Conservation (phyloP, 2,888 invertebrate genomes). For the Meghimatium bilineatum region DNA sequence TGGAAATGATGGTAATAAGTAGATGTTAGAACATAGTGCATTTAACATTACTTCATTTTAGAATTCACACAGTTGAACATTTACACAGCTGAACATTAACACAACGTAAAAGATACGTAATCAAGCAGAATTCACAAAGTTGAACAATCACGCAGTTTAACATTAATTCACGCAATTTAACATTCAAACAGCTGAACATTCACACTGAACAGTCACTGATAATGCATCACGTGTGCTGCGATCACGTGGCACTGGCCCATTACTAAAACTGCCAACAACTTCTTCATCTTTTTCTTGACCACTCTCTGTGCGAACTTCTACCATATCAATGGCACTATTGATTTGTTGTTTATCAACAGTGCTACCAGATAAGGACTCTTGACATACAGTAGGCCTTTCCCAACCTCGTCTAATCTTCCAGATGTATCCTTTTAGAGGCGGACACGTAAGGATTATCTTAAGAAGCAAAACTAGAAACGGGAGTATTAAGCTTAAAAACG, state of each 20-base stretch:
- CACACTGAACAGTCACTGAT: neutral
- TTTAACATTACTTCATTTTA: no score
- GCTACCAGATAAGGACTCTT: neutral
- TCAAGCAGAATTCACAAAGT: neutral
- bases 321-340: no score
- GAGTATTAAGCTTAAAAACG: slow-evolving; percentile 62
- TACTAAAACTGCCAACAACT: neutral
- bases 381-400: slow-evolving; percentile 54
- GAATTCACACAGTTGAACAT: neutral
- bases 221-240: neutral
- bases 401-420: slow-evolving; percentile 64
- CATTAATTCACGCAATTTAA: neutral
- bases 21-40: no score
- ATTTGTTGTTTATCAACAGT: neutral
- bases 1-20: no score
- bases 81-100: neutral
- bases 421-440: slow-evolving; percentile 59
- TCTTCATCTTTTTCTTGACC: neutral
- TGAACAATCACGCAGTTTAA: neutral
- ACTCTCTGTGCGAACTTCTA: neutral
- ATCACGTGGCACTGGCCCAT: neutral
- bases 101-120: neutral
- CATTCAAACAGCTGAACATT: slow-evolving; percentile 3
- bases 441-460: slow-evolving; percentile 59
- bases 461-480: slow-evolving; percentile 61